Evolutionary conservation across 2,797 vertebrate species (phyloP).

Genomic region (Apogon hyalosoma): DNA sequence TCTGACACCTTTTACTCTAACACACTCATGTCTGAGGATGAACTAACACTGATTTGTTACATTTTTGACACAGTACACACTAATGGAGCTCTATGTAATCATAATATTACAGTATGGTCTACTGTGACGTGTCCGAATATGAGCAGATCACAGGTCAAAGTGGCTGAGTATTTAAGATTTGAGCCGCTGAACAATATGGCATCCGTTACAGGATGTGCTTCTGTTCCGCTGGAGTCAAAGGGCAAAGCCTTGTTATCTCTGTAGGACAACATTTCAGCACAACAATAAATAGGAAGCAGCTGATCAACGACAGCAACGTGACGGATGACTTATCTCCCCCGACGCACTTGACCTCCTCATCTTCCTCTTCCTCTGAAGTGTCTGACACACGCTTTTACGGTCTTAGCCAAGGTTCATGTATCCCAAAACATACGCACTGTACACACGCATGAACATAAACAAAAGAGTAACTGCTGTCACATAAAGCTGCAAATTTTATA

Average conservation of each 20-base stretch:
- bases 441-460: slow-evolving; percentile 43
- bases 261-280: slow-evolving; percentile 49
- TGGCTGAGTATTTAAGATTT: slow-evolving; percentile 21
- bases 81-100: slow-evolving; percentile 19
- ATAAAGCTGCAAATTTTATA: slow-evolving; percentile 42
- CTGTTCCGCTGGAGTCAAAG: slow-evolving; percentile 66
- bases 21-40: no score
- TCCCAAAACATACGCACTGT: slow-evolving; percentile 37
- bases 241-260: slow-evolving; percentile 65
- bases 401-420: slow-evolving; percentile 35
- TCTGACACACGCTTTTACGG: slow-evolving; percentile 37
- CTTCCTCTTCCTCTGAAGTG: slow-evolving; percentile 70
- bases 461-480: slow-evolving; percentile 31
- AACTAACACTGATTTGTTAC: not conserved
- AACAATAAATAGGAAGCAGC: slow-evolving; percentile 86
- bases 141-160: slow-evolving; percentile 18
- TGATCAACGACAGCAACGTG: slow-evolving; percentile 58
- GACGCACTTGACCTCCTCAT: slow-evolving; percentile 73
- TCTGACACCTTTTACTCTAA: no score
- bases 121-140: slow-evolving; percentile 31
- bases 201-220: slow-evolving; percentile 71
- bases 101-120: slow-evolving; percentile 29
- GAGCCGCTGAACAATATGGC: slow-evolving; percentile 53
- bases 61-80: not conserved
- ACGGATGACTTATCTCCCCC: slow-evolving; percentile 59